Base-by-base conservation (phyloP, 2,888 invertebrate species). In the Antheraea yamamai region DNA sequence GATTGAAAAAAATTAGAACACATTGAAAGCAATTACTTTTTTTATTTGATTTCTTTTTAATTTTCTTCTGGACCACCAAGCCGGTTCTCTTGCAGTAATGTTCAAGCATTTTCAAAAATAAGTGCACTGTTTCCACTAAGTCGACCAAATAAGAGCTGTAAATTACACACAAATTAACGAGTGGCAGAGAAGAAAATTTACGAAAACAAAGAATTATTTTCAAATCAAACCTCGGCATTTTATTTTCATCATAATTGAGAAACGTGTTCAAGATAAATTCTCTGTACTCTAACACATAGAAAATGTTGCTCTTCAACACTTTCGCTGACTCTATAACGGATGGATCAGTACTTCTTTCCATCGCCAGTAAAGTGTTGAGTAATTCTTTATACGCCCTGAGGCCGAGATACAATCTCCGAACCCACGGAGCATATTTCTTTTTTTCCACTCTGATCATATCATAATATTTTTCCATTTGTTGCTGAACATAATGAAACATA, bases 401-500 rank as follows among this genome's bases (percentile, higher is more conserved):
- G 51, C 98, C 98, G 72, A 98, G 93, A 90, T 99, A 99, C 77
- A 99, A 95, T 80, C 98, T 96, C 83, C 96, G 96, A 16, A 98
- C 97, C 99, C 99, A 99, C 58, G 96, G 91, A 8, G 96, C 92
- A 78, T 96, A 96, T 87, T 98, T 97, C 87, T 98, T 98, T 93
- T 99, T 99, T 87, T 99, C 98, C 72, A 96, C 96, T 81, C 95
- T 92, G 85, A 99, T 97, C 96, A 97, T 97, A 85, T 98, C 98
- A 87, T 96, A 96, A 87, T 97, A 98, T 78, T 96, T 96, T 86
- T 98, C 98, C 95, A 99, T 96, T 92, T 98, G 97, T 83, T 98
- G 97, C 91, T 99, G 99, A 14, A 99, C 97, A 91, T 98, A 98
- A 93, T 99, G 98, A 91, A 99, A 99, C 84, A 97, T 97, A 78